These are phyloP conservation scores for Drosophila sp. DNA, from an alignment of 1,140 invertebrate species.

Conservation along the genomic window DNA sequence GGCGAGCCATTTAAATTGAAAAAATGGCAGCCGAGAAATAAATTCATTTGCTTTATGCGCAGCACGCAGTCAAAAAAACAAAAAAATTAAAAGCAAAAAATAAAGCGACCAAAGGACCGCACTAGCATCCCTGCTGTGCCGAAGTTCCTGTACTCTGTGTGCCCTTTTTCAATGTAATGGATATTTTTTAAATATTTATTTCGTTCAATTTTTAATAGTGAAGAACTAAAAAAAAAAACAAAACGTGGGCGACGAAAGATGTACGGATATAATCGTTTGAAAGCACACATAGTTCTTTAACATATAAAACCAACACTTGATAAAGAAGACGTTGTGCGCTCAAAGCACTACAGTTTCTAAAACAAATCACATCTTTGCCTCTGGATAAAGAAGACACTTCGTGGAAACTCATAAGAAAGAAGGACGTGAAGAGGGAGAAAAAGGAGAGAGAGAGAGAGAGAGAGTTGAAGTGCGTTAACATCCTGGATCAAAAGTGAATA, in stretches of 20 bases:
- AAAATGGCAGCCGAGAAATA: constrained; percentile 65
- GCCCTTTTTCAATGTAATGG: background rate
- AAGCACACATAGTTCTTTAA: too few relatives aligned
- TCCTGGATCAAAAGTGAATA: too few relatives aligned
- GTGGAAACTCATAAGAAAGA: too few relatives aligned
- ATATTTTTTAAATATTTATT: background rate
- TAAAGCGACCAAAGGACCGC: background rate
- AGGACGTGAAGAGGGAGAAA: too few relatives aligned
- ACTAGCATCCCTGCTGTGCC: background rate
- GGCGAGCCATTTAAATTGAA: constrained; percentile 70
- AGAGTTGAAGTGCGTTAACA: too few relatives aligned
- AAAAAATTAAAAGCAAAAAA: background rate
- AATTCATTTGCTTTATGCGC: constrained; percentile 77
- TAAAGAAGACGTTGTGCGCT: too few relatives aligned
- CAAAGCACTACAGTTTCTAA: too few relatives aligned
- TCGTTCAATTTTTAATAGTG: background rate
- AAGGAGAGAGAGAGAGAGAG: too few relatives aligned
- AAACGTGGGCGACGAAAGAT: background rate
- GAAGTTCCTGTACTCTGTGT: background rate
- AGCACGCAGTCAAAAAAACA: constrained; percentile 33
- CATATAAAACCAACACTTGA: too few relatives aligned
- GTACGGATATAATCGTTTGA: too few relatives aligned
- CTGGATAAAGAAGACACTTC: too few relatives aligned
- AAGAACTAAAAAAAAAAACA: background rate
- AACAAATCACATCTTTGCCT: too few relatives aligned